These are phyloP conservation scores for Marcusenius ussheri DNA, from an alignment of 2,113 vertebrate genomes.

Conservation along the genomic window DNA sequence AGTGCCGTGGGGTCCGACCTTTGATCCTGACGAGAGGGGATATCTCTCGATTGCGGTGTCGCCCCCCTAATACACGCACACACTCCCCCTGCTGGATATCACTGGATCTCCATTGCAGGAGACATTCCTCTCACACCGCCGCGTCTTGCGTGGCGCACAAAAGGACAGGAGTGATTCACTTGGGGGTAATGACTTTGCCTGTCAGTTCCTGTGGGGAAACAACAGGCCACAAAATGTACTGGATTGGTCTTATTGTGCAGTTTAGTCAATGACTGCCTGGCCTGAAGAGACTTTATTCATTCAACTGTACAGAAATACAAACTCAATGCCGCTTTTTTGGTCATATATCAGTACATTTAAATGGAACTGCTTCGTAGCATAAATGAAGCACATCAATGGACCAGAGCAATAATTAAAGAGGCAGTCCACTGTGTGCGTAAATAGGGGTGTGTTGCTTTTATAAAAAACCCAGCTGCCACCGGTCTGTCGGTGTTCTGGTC, in stretches of 20 bases:
- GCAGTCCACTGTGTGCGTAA: background rate
- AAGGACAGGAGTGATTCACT: constrained; percentile 1
- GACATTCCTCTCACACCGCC: background rate
- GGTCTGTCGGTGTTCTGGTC: background rate
- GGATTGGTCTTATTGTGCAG: background rate
- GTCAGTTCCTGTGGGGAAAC: background rate
- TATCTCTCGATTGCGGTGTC: background rate
- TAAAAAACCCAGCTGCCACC: background rate
- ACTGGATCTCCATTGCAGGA: background rate
- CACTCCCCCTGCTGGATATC: background rate
- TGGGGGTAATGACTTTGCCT: background rate
- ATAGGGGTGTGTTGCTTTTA: background rate
- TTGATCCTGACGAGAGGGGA: background rate
- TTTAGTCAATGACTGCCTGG: background rate
- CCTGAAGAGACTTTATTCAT: background rate
- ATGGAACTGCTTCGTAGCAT: background rate
- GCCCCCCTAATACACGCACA: background rate
- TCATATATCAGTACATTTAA: background rate
- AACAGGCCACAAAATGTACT: background rate
- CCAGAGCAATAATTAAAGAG: background rate
- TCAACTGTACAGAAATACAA: background rate
- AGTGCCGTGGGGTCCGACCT: background rate
- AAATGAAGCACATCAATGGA: background rate
- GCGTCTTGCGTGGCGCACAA: background rate
- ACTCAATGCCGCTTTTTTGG: background rate